phyloP scores from a whole-genome alignment of 2,113 vertebrate genomes.

The Eolophus roseicapilla region DNA sequence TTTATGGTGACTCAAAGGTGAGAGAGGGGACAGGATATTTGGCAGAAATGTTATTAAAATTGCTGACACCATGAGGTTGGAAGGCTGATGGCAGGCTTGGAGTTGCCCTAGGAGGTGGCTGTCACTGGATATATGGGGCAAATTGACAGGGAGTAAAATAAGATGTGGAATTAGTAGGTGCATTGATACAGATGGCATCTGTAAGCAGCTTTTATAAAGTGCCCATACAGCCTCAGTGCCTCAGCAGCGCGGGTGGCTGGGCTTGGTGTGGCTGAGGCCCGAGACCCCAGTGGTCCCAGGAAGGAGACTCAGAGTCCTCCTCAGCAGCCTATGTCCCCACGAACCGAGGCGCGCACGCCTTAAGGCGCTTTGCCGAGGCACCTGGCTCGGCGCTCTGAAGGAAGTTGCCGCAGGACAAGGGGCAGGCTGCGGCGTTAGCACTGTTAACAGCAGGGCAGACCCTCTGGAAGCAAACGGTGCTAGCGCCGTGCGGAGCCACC shows the following conservation, averaged over 20 bases:
- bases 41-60: not conserved
- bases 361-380: not conserved
- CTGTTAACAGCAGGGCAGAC: not conserved
- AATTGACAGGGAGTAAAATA: not conserved
- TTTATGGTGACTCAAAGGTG: not conserved
- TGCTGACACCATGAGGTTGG: not conserved
- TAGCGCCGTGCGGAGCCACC: not conserved
- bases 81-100: not conserved
- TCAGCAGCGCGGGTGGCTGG: accelerated
- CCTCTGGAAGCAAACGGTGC: not conserved
- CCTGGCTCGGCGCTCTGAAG: not conserved
- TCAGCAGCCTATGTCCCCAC: not conserved
- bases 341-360: accelerated
- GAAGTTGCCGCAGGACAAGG: not conserved
- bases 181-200: not conserved
- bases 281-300: not conserved
- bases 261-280: not conserved
- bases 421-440: not conserved
- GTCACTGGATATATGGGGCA: not conserved
- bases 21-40: not conserved
- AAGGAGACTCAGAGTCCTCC: not conserved
- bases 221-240: accelerated
- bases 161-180: not conserved
- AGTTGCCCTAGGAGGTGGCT: not conserved
- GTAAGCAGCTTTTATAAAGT: not conserved